A percentile compares a stretch with the other conserved stretches of the same genome.
Conservation (phyloP, 2,888 invertebrate genomes). For the Acanthosoma haemorrhoidale region DNA sequence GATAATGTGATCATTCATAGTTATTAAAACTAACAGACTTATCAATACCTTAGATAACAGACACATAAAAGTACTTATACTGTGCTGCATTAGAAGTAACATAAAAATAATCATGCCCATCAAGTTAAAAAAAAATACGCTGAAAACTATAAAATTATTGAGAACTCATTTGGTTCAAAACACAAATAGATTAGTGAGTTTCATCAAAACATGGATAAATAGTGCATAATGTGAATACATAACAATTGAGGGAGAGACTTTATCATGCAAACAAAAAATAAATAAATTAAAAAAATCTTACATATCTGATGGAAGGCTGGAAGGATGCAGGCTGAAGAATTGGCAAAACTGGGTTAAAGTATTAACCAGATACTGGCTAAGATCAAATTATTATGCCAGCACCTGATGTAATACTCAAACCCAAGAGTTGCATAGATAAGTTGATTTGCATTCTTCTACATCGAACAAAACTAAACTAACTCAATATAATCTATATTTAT, state of each 20-base stretch:
- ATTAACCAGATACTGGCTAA: conserved; percentile 88
- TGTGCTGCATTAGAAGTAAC: too few species aligned
- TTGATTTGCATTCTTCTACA: neutral
- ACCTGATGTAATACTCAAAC: conserved; percentile 99
- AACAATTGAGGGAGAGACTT: neutral
- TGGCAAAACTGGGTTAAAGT: conserved; percentile 59
- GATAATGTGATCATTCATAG: too few species aligned
- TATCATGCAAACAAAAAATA: neutral
- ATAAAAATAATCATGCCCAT: too few species aligned
- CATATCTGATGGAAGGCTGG: neutral
- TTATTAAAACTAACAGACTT: too few species aligned
- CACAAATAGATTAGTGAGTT: too few species aligned
- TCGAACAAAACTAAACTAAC: conserved; percentile 12
- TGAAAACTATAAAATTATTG: too few species aligned
- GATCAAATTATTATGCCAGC: conserved; percentile 65
- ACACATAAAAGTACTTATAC: too few species aligned
- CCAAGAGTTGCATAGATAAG: conserved; percentile 53
- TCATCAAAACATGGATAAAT: too few species aligned
- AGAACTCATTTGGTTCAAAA: too few species aligned
- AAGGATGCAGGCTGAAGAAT: conserved; percentile 2
- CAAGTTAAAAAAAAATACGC: too few species aligned
- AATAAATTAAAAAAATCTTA: conserved; percentile 4
- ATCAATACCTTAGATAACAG: too few species aligned
- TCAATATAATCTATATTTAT: neutral
- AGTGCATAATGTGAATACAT: too few species aligned